Percentiles rank a stretch among this genome's conserved stretches.
These are phyloP conservation scores for Pogonognathellus flavescens DNA, from an alignment of 1,140 invertebrate genomes.

Conservation along the genomic window DNA sequence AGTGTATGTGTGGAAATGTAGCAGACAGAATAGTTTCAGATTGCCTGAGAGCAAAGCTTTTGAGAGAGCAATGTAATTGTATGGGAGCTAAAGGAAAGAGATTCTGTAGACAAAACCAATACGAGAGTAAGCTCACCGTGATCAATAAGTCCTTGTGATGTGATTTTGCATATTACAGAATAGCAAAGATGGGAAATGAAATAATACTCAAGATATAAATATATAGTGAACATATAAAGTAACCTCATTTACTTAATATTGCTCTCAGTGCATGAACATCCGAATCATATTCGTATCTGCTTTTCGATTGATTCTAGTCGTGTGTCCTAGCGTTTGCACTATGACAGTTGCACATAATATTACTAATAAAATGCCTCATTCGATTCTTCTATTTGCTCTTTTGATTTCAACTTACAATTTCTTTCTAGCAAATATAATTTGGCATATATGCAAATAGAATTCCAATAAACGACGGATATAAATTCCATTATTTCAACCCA, in stretches of 20 bases:
- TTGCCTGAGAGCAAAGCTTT: constrained; percentile 30
- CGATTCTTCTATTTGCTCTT: background rate
- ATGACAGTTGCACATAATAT: constrained; percentile 29
- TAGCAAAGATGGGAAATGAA: constrained; percentile 20
- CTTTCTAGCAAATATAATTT: too few species aligned
- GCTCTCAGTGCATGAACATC: too few species aligned
- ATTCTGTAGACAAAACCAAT: background rate
- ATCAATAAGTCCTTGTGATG: constrained; percentile 40
- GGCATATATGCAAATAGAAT: background rate
- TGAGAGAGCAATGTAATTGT: constrained; percentile 30
- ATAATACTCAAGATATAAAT: background rate
- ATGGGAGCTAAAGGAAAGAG: constrained; percentile 12
- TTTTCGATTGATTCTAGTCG: too few species aligned
- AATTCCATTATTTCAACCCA: too few species aligned
- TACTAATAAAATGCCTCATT: background rate
- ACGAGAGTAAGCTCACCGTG: constrained; percentile 37
- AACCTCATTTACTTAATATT: too few species aligned
- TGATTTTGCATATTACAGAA: constrained; percentile 35
- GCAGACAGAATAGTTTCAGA: constrained; percentile 23
- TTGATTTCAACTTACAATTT: constrained; percentile 20
- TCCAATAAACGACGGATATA: too few species aligned
- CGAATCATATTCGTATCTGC: too few species aligned
- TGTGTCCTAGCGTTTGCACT: background rate
- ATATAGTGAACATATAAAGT: too few species aligned
- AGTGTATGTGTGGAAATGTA: constrained; percentile 11